phyloP scores from a whole-genome alignment of 2,888 invertebrate species.

The Epirrhoe alternata region DNA sequence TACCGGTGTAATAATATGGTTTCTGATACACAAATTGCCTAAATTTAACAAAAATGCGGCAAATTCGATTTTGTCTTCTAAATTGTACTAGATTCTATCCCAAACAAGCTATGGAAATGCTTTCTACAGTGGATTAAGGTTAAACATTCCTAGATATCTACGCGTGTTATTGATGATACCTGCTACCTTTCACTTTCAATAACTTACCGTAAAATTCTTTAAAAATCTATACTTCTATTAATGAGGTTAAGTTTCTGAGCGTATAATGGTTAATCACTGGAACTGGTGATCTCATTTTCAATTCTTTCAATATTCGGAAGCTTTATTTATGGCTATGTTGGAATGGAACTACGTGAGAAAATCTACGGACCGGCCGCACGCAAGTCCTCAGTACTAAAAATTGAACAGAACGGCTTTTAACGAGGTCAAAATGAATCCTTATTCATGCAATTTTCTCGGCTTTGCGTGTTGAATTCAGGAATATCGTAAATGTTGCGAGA shows the following conservation, averaged over 20 bases:
- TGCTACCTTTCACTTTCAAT: slow-evolving; percentile 44
- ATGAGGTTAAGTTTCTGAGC: too few relatives aligned
- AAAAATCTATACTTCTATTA: too few relatives aligned
- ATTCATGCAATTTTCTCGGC: slow-evolving; percentile 5
- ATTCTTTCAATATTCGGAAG: too few relatives aligned
- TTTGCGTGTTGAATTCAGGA: slow-evolving; percentile 5
- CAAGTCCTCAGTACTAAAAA: slow-evolving; percentile 30
- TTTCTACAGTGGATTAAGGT: slow-evolving; percentile 12
- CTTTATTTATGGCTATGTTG: too few relatives aligned
- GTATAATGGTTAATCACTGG: too few relatives aligned
- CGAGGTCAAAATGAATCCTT: slow-evolving; percentile 27
- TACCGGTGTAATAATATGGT: neutral
- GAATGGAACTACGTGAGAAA: too few relatives aligned
- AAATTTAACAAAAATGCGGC: too few relatives aligned
- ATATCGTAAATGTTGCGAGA: slow-evolving; percentile 7
- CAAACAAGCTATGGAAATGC: slow-evolving; percentile 11
- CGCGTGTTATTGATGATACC: slow-evolving; percentile 8
- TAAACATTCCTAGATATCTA: slow-evolving; percentile 10
- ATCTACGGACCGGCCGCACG: too few relatives aligned
- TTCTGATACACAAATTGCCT: neutral
- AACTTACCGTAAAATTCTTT: slow-evolving; percentile 44
- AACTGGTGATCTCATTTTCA: too few relatives aligned
- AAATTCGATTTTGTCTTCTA: neutral
- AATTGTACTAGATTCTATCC: neutral
- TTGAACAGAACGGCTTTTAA: slow-evolving; percentile 21